Evolutionary conservation across 2,113 vertebrate species (phyloP).

Genomic region (Lucifuga dentata): DNA sequence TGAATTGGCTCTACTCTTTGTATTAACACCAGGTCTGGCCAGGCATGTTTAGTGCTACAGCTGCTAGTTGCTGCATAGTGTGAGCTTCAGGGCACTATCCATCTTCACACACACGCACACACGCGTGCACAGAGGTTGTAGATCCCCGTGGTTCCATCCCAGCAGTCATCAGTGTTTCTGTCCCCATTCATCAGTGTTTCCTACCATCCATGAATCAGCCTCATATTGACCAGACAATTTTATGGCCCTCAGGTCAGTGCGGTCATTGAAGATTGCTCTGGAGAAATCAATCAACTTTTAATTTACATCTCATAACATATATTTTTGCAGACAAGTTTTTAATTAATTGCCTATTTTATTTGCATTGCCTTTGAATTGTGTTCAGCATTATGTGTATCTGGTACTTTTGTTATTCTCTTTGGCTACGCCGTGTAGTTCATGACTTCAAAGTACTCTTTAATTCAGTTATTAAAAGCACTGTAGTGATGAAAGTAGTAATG

Average conservation of each 20-base stretch:
- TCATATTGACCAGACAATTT: constrained; percentile 48
- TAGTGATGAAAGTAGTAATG: background rate
- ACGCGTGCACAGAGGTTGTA: background rate
- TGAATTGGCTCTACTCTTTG: constrained; percentile 55
- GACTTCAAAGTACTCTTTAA: background rate
- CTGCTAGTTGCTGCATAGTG: constrained; percentile 42
- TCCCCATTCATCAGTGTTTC: constrained; percentile 51
- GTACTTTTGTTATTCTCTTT: background rate
- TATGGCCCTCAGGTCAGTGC: constrained; percentile 47
- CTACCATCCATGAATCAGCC: constrained; percentile 40
- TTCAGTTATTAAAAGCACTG: background rate
- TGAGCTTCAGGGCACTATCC: constrained; percentile 51
- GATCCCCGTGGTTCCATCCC: constrained; percentile 16
- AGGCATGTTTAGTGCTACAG: constrained; percentile 49
- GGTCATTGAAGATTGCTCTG: constrained; percentile 35
- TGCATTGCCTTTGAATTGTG: background rate
- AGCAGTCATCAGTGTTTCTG: constrained; percentile 20
- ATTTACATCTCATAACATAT: constrained; percentile 11
- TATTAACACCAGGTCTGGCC: constrained; percentile 58
- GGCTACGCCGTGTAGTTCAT: background rate
- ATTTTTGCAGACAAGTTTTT: constrained; percentile 20
- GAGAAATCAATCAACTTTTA: constrained; percentile 52
- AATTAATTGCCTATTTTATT: background rate
- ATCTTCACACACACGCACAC: constrained; percentile 34
- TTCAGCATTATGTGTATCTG: background rate